Evolutionary conservation across 2,113 vertebrate genomes (phyloP), one percentile per base, ranked within the genome.

Genomic region (Nycticebus coucang): DNA sequence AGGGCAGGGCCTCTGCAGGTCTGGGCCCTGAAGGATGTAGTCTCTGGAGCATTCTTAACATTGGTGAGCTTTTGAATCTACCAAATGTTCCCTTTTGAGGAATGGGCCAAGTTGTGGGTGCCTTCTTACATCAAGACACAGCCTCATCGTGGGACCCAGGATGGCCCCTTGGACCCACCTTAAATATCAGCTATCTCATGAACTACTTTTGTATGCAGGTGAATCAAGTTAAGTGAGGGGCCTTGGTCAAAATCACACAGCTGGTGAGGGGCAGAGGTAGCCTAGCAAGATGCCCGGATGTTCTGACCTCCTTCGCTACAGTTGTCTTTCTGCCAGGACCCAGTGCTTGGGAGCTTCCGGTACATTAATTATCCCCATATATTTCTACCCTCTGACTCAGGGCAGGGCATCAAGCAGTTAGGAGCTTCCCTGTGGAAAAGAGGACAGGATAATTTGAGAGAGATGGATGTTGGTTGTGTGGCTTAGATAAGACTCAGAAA

Each of bases 401-500:
- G 13, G 30, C 17, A 93, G 41, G 15, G 8, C 41, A 80, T 33
- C 9, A 66, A 91, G n/a, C 41, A 84, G 35, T 79, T 66, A 92
- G 57, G 55, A 11, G 12, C 41, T 83, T 93, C 59, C 12, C 28
- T 81, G 60, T 28, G 5, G 57, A 33, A 45, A 95, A 93, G 87
- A 89, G 45, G 37, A 92, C 50, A 95, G 57, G 45, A 72, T 69
- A 75, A 21, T 69, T 84, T 86, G 69, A 94, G 68, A 69, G 41
- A 94, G 50, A 83, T 83, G 41, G 78, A 86, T 87, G 26, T 41
- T 82, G 62, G n/a, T n/a, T 4, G 2, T n/a, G 6, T 90, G 71
- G 18, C n/a, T 78, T 82, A 85, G 45, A 75, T 0, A 14, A 24
- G 28, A 66, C 10, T 86, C 45, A 75, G 55, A 57, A 79, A 64